phyloP scores from a whole-genome alignment of 64 coral and sea anemone genomes.

The Montipora sp. region DNA sequence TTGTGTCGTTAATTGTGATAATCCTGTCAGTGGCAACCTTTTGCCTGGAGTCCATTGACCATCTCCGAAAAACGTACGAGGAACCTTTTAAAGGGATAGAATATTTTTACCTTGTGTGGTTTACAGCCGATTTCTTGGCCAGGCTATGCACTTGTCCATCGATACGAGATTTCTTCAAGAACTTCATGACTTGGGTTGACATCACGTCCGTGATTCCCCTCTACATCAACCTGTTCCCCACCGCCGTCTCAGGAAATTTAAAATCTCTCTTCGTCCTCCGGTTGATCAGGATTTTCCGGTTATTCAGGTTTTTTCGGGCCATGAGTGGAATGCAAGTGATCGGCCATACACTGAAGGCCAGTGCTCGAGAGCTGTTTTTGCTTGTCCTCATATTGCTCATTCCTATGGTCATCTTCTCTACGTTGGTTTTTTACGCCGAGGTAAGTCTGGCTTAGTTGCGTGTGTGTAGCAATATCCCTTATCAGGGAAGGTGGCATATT shows the following conservation, averaged over 20 bases:
- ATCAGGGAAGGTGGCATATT: no score
- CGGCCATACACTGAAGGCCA: constrained; percentile 92
- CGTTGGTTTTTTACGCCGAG: constrained; percentile 92
- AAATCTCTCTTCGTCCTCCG: constrained; percentile 89
- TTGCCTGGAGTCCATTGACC: constrained; percentile 79
- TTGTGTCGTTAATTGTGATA: constrained; percentile 90
- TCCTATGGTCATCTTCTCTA: constrained; percentile 99
- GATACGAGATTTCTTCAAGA: constrained; percentile 73
- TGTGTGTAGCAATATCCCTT: no score
- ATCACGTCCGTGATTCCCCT: constrained; percentile 91
- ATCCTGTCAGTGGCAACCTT: constrained; percentile 89
- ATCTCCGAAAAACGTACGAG: background rate
- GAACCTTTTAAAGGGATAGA: constrained; percentile 69
- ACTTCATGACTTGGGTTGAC: constrained; percentile 93
- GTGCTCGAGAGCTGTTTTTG: constrained; percentile 87
- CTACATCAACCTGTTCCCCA: constrained; percentile 63
- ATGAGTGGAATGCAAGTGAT: constrained; percentile 99
- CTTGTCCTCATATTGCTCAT: constrained; percentile 89
- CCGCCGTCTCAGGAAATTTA: background rate
- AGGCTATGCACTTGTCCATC: constrained; percentile 75
- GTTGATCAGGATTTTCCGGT: constrained; percentile 91
- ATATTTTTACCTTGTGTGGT: constrained; percentile 87
- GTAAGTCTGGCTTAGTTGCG: background rate
- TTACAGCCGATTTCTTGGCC: constrained; percentile 88
- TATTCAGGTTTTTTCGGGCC: constrained; percentile 97